Evolutionary conservation across 2,888 invertebrate genomes (phyloP).

Genomic region (Yponomeuta plumbellus): DNA sequence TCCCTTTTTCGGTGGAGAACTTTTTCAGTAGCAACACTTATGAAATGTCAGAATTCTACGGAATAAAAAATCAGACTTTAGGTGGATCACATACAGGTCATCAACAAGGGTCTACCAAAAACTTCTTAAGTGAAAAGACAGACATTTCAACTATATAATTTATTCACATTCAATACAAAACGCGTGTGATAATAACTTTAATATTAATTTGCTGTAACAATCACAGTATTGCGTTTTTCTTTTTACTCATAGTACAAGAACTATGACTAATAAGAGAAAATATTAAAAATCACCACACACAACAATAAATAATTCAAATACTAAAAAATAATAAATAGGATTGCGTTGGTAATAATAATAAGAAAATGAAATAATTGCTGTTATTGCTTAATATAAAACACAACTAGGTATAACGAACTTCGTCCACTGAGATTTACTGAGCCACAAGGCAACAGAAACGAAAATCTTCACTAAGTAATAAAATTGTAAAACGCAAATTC

Average conservation of each 20-base stretch:
- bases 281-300: conserved; percentile 71
- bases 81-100: no score
- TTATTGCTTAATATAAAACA: conserved; percentile 38
- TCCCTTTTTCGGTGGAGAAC: no score
- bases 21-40: no score
- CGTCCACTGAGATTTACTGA: conserved; percentile 27
- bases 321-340: conserved; percentile 61
- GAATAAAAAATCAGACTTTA: no score
- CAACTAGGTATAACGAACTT: conserved; percentile 32
- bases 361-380: conserved; percentile 26
- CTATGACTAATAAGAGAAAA: conserved; percentile 46
- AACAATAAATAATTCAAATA: conserved; percentile 65
- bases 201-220: conserved; percentile 52
- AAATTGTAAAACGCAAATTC: conserved; percentile 40
- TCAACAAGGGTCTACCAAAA: background rate
- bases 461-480: conserved; percentile 2
- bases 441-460: conserved; percentile 13
- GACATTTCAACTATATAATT: conserved; percentile 68
- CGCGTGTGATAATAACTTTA: conserved; percentile 66
- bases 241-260: conserved; percentile 32
- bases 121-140: background rate
- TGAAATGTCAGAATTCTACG: no score
- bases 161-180: conserved; percentile 77
- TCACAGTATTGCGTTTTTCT: conserved; percentile 39
- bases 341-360: conserved; percentile 37